Conservation (phyloP, 2,113 vertebrate genomes). For the Lophura nycthemera region DNA sequence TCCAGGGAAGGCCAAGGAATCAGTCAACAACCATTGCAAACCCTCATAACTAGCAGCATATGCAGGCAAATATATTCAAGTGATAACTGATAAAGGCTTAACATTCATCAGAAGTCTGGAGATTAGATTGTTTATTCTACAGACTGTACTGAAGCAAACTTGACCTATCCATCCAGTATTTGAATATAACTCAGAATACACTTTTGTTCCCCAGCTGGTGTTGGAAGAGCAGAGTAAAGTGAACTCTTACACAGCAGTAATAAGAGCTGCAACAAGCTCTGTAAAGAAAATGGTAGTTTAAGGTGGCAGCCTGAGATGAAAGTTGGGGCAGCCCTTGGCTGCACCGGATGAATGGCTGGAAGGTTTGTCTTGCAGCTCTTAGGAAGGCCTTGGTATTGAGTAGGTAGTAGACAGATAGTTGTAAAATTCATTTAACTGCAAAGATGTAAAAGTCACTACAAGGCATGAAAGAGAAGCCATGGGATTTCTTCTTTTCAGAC, state of each 20-base stretch:
- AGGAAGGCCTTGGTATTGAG: neutral
- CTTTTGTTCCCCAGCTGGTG: neutral
- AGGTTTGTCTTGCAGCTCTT: conserved; percentile 7
- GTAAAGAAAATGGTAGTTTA: neutral
- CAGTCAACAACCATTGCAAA: neutral
- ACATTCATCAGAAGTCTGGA: neutral
- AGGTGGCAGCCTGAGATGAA: neutral
- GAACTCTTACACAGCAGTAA: neutral
- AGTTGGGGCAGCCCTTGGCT: neutral
- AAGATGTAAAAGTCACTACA: neutral
- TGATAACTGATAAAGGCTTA: neutral
- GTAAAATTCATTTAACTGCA: neutral
- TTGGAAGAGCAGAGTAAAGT: neutral
- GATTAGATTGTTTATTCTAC: neutral
- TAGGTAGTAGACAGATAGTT: neutral
- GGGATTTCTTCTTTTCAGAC: neutral
- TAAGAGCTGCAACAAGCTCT: neutral
- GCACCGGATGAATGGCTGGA: neutral
- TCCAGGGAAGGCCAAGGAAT: neutral
- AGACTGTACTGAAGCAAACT: neutral
- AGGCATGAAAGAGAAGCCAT: neutral
- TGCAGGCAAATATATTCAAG: neutral
- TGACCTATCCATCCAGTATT: neutral
- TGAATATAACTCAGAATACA: neutral
- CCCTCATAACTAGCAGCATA: neutral